phyloP scores from a whole-genome alignment of 2,113 vertebrate species.

The Tragulus kanchil region DNA sequence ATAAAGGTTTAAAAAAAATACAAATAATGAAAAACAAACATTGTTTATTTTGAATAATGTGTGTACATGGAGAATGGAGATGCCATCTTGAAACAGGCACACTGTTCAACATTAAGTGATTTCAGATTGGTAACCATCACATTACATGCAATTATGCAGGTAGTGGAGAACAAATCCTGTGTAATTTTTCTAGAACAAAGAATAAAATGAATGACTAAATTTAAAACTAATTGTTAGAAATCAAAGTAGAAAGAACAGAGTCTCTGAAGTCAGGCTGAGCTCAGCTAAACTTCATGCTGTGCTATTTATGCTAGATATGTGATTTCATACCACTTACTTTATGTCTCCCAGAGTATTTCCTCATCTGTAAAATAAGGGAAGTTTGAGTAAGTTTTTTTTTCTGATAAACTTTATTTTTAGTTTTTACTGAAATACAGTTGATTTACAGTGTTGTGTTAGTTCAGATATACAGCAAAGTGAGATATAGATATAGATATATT shows the following conservation, averaged over 20 bases:
- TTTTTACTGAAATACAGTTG: background rate
- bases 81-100: conserved; percentile 7
- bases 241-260: background rate
- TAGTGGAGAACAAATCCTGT: background rate
- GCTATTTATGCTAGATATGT: background rate
- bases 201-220: background rate
- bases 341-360: background rate
- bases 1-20: too few species aligned
- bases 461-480: background rate
- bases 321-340: background rate
- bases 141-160: background rate
- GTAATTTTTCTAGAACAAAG: conserved; percentile 1
- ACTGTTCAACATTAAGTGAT: background rate
- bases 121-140: background rate
- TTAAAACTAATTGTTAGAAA: background rate
- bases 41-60: background rate
- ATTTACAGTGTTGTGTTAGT: background rate
- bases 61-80: background rate
- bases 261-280: background rate
- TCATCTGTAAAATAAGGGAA: conserved; percentile 23
- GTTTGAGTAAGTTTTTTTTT: background rate
- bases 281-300: background rate
- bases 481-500: background rate
- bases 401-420: background rate
- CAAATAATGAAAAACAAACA: background rate